These are phyloP conservation scores for Habrosyne pyritoides DNA, from an alignment of 2,888 invertebrate species.

Conservation along the genomic window DNA sequence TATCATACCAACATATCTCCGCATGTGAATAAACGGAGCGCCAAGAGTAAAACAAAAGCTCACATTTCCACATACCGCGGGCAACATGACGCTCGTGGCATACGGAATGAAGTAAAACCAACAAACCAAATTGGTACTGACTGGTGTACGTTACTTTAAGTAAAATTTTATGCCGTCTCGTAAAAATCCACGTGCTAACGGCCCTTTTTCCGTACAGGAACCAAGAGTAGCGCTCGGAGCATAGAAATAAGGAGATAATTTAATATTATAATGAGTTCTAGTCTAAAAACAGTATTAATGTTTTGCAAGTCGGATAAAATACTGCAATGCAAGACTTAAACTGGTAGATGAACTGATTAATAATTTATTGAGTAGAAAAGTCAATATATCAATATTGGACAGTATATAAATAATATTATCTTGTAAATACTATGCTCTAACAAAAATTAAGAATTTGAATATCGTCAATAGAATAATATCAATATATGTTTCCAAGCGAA, in stretches of 20 bases:
- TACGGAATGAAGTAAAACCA: conserved; percentile 61
- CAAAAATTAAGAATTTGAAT: too few species aligned
- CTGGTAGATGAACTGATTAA: too few species aligned
- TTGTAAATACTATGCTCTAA: too few species aligned
- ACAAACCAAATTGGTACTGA: conserved; percentile 56
- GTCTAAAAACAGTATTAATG: too few species aligned
- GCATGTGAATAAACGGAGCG: conserved; percentile 23
- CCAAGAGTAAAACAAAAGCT: conserved; percentile 57
- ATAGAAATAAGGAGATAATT: conserved; percentile 8
- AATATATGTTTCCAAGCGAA: too few species aligned
- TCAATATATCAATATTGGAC: too few species aligned
- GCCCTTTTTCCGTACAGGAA: conserved; percentile 23
- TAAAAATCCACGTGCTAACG: conserved; percentile 61
- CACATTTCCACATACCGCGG: conserved; percentile 48
- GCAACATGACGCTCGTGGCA: conserved; percentile 49
- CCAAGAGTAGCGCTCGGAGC: conserved; percentile 15
- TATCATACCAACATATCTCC: neutral
- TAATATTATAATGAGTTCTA: neutral
- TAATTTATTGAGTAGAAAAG: too few species aligned
- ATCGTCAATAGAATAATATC: too few species aligned
- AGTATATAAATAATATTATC: too few species aligned
- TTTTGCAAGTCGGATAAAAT: too few species aligned
- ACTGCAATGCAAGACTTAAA: too few species aligned
- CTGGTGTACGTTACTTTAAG: conserved; percentile 56
- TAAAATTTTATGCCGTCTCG: conserved; percentile 69